Base-by-base conservation (phyloP, 1,140 invertebrate species). In the Artemia franciscana region DNA sequence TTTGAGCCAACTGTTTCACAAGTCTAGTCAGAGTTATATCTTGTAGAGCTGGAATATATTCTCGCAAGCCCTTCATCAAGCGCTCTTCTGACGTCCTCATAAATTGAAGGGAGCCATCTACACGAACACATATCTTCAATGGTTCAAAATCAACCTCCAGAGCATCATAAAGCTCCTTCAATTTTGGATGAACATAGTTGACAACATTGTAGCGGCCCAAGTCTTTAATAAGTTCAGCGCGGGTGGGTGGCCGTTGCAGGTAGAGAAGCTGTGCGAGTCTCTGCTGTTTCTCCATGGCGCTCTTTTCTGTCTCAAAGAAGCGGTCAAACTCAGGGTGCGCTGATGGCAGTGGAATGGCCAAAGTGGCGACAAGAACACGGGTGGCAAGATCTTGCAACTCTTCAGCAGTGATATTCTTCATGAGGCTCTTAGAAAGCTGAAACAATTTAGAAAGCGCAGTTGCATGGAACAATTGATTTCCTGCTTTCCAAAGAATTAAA, bases 401-500 rank as follows among this genome's bases (percentile, higher is more conserved):
- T 60, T 94, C 89, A 56, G 80, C 79, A 0, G 91, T 92, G 63
- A 94, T 85, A 70, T 95, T 98, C 73, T 96, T 98, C 72, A 95
- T 94, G 80, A 97, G 88, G 69, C 98, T 93, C 60, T 90, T 82
- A 4, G 84, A 91, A 27, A 98, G 75, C 70, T 92, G 88, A 72
- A 95, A 88, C 0, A 96, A 79, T 69, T 93, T 93, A 30, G 98
- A 84, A 3, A 97, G 73, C 3, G 96, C 93, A 5, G 92, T 91
- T 0, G 96, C 93, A 75, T 99, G 96, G 78, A 98, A 99, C 15
- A 99, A 75, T 66, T 89, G 88, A 73, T 98, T 97, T 1, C 91
- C 93, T 39, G 93, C 92, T 73, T 99, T 98, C 86, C 91, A 97
- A 73, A 99, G 98, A 0, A 99, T 93, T 71, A 99, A 84, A 0